These are phyloP conservation scores for Protaetia brevitarsis DNA, from an alignment of 1,140 invertebrate species.

Conservation along the genomic window DNA sequence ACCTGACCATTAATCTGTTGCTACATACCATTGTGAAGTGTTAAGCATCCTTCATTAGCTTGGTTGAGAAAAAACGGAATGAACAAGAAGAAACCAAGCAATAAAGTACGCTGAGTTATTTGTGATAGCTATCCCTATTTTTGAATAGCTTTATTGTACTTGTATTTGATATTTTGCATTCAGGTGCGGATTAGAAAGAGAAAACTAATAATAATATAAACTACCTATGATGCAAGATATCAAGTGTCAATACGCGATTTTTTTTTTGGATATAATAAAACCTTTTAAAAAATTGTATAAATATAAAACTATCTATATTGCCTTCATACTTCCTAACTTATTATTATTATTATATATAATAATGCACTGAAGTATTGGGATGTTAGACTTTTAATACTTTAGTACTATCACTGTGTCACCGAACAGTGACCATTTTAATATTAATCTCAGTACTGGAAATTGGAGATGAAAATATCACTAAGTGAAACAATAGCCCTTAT, in stretches of 20 bases:
- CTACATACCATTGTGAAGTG: conserved; percentile 37
- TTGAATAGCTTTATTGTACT: conserved; percentile 41
- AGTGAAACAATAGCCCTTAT: neutral
- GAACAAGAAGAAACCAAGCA: conserved; percentile 25
- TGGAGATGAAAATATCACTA: conserved; percentile 16
- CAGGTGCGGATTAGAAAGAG: neutral
- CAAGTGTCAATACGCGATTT: conserved; percentile 5
- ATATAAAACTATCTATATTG: conserved; percentile 49
- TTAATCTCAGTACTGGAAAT: conserved; percentile 41
- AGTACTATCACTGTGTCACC: conserved; percentile 47
- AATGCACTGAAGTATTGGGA: conserved; percentile 51
- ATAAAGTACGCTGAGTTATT: conserved; percentile 41
- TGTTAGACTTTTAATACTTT: conserved; percentile 51
- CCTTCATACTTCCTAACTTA: conserved; percentile 50
- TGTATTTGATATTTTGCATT: conserved; percentile 32
- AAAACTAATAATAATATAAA: neutral
- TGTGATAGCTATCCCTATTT: conserved; percentile 44
- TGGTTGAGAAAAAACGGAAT: conserved; percentile 24
- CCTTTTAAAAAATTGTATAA: conserved; percentile 42
- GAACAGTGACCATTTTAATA: conserved; percentile 45
- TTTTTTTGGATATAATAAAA: conserved; percentile 35
- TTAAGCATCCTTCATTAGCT: conserved; percentile 40
- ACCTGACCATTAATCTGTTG: conserved; percentile 27
- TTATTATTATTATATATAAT: conserved; percentile 47
- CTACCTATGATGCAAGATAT: conserved; percentile 7